phyloP scores from a whole-genome alignment of 2,113 vertebrate genomes.

The Rattus rattus region DNA sequence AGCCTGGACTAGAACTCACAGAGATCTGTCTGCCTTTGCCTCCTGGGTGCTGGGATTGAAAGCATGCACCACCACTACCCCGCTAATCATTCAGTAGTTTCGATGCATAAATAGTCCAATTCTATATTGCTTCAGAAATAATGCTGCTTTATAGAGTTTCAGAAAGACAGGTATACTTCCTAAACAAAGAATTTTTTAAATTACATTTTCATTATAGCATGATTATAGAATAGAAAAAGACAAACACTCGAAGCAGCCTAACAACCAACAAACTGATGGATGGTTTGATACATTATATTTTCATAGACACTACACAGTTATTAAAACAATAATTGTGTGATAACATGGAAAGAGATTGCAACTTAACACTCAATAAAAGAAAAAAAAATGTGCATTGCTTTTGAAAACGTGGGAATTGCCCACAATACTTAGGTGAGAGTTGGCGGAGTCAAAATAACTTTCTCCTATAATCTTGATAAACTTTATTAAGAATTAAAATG shows the following conservation, averaged over 20 bases:
- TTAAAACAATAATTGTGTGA: conserved; percentile 44
- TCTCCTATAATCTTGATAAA: neutral
- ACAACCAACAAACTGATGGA: neutral
- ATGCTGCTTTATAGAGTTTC: neutral
- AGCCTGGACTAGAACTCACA: neutral
- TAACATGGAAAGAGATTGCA: neutral
- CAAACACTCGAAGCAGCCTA: neutral
- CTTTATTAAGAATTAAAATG: conserved; percentile 2
- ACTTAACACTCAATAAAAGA: neutral
- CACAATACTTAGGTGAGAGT: neutral
- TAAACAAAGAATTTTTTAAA: neutral
- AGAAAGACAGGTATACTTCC: neutral
- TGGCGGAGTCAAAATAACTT: neutral
- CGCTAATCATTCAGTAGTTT: neutral
- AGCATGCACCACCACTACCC: neutral
- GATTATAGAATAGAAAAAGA: neutral
- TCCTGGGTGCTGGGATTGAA: neutral
- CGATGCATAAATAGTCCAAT: neutral
- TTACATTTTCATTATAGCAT: neutral
- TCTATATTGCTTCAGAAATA: conserved; percentile 19
- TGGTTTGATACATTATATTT: neutral
- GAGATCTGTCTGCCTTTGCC: neutral
- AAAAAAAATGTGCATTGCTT: neutral
- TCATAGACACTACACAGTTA: neutral
- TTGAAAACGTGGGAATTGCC: neutral